Percentiles rank a stretch among this genome's conserved stretches.
phyloP scores from a whole-genome alignment of 2,888 invertebrate species.

The Gastrophysa polygoni region DNA sequence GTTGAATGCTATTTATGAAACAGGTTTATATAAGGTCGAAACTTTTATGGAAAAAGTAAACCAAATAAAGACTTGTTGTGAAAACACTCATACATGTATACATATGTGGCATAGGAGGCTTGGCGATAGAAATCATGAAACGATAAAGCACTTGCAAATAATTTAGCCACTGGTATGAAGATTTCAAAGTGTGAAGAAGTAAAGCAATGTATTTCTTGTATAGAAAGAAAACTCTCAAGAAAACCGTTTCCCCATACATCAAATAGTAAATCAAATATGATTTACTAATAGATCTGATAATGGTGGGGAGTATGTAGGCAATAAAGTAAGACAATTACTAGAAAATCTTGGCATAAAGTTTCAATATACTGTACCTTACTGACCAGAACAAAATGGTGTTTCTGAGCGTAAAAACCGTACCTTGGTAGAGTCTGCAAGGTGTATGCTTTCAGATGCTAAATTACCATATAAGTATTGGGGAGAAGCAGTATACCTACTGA shows the following conservation, averaged over 20 bases:
- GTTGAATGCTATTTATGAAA: not conserved
- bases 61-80: not conserved
- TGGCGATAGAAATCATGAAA: not conserved
- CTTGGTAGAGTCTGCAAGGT: conserved; percentile 10
- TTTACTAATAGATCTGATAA: not conserved
- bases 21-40: not conserved
- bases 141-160: not conserved
- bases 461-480: conserved; percentile 12
- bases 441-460: conserved; percentile 10
- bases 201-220: not conserved
- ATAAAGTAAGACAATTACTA: not conserved
- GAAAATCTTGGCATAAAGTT: not conserved
- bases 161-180: not conserved
- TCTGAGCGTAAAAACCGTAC: conserved; percentile 11
- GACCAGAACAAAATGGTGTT: conserved; percentile 12
- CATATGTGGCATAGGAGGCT: not conserved
- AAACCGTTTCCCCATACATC: not conserved
- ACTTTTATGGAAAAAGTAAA: not conserved
- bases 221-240: not conserved
- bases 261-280: too few relatives aligned
- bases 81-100: too few relatives aligned
- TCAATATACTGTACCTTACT: conserved; percentile 12
- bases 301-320: conserved; percentile 11
- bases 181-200: not conserved
- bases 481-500: not conserved